These are phyloP conservation scores for Acromyrmex heyeri DNA, from an alignment of 1,140 invertebrate species.

Conservation along the genomic window DNA sequence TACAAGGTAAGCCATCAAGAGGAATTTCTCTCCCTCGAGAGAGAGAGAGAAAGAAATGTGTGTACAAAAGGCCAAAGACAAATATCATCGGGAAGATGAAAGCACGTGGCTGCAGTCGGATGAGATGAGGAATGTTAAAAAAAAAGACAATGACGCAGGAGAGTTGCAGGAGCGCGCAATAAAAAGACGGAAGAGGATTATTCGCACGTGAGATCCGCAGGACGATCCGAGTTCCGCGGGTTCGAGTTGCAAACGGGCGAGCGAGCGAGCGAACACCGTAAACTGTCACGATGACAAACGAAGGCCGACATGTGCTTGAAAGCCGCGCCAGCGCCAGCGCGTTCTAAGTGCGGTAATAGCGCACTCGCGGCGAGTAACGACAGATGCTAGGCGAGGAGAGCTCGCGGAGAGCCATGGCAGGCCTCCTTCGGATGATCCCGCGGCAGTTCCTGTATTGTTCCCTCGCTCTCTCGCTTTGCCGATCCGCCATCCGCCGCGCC, in stretches of 20 bases:
- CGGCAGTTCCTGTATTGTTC: conserved; percentile 78
- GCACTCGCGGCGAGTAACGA: conserved; percentile 77
- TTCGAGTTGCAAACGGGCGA: conserved; percentile 30
- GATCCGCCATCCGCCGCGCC: not conserved
- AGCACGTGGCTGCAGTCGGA: not conserved
- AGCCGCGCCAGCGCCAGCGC: conserved; percentile 73
- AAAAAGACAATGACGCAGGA: conserved; percentile 17
- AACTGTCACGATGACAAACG: conserved; percentile 69
- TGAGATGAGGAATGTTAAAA: conserved; percentile 16
- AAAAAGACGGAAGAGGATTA: conserved; percentile 42
- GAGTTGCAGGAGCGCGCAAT: conserved; percentile 24
- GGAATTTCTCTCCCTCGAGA: conserved; percentile 36
- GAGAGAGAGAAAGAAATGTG: not conserved
- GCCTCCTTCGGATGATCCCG: conserved; percentile 65
- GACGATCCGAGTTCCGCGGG: not conserved
- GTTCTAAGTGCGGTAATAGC: conserved; percentile 55
- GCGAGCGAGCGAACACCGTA: conserved; percentile 57
- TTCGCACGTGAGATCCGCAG: conserved; percentile 6
- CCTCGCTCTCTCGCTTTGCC: conserved; percentile 3
- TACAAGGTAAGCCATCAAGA: not conserved
- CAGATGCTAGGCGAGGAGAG: conserved; percentile 81
- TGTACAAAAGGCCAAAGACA: conserved; percentile 7
- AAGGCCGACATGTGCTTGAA: conserved; percentile 79
- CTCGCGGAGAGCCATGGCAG: not conserved
- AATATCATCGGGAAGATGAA: conserved; percentile 22